Evolutionary conservation across 1,140 invertebrate genomes (phyloP), one percentile per base, ranked within the genome.

Genomic region (Hydropsyche tenuis): DNA sequence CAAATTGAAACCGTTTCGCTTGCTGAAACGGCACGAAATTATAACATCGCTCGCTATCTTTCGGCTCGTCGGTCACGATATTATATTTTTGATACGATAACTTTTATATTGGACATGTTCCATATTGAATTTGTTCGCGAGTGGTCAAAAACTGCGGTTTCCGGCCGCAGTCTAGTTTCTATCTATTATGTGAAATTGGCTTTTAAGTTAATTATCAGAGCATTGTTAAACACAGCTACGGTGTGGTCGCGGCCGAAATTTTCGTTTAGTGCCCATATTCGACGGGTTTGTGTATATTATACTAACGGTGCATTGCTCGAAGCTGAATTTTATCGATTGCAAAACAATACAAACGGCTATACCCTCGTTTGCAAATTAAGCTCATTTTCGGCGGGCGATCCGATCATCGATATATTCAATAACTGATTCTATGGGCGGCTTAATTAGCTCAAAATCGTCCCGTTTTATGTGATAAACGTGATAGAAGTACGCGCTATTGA

Each of bases 1-100:
- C 23, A 60, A 60, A 60, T 60, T 60, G 56, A 60, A 60, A 60
- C 56, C 22, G 56, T 20, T 60, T 48, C 45, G 45, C 23, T 23
- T 23, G 9, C 30, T 37, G 30, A 37, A 37, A 37, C 30, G 30
- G 9, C 30, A 37, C 30, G 30, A 37, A 37, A 37, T 37, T 37
- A 37, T 37, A 37, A 37, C 30, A 37, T 37, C 30, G n/a, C 30
- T 9, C 30, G 30, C 30, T n/a, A n/a, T 43, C 37, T 43, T 43
- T 6, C 37, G 5, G 45, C 45, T 48, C 14, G 11, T 48, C 16
- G 4, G 4, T 48, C 11, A 16, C 45, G 45, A 6, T n/a, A 48
- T 16, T 3, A 48, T 48, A 48, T 48, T 48, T 48, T 48, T 37
- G 30, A 37, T 37, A 9, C 9, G 30, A 37, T 37, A 37, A 37